Conservation (phyloP, 2,113 vertebrate species). For the Apodemus speciosus region DNA sequence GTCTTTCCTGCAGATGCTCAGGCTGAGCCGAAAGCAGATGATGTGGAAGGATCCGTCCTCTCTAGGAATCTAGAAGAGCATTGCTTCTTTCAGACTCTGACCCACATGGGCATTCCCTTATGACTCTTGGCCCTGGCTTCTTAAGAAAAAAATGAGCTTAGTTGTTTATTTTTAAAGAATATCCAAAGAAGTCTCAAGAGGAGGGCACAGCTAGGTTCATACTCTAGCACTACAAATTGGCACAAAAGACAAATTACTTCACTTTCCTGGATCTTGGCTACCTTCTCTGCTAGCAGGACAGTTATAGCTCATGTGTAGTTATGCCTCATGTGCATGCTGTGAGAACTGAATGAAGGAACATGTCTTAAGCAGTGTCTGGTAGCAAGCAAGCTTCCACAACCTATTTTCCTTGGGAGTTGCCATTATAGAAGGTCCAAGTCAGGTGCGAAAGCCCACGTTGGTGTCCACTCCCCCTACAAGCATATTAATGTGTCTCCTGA, state of each 20-base stretch:
- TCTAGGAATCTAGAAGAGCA: not conserved
- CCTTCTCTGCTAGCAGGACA: not conserved
- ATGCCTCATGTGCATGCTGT: not conserved
- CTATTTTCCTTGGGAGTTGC: not conserved
- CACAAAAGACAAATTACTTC: not conserved
- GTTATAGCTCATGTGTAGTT: not conserved
- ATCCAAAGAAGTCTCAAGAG: not conserved
- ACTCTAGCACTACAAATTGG: not conserved
- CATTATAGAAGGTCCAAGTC: constrained; percentile 8
- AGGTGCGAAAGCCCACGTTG: not conserved
- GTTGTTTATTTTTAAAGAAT: not conserved
- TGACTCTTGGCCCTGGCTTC: not conserved
- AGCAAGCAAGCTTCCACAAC: not conserved
- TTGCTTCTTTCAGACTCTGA: not conserved
- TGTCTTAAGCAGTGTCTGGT: not conserved
- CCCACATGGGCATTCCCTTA: not conserved
- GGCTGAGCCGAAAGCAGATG: not conserved
- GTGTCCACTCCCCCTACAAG: not conserved
- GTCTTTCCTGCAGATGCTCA: not conserved
- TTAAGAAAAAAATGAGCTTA: not conserved
- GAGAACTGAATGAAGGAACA: not conserved
- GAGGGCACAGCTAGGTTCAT: not conserved
- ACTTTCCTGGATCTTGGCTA: not conserved
- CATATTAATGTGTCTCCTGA: not conserved
- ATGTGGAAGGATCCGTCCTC: not conserved